Conservation (phyloP, 2,888 invertebrate genomes). For the Amitus sp. region DNA sequence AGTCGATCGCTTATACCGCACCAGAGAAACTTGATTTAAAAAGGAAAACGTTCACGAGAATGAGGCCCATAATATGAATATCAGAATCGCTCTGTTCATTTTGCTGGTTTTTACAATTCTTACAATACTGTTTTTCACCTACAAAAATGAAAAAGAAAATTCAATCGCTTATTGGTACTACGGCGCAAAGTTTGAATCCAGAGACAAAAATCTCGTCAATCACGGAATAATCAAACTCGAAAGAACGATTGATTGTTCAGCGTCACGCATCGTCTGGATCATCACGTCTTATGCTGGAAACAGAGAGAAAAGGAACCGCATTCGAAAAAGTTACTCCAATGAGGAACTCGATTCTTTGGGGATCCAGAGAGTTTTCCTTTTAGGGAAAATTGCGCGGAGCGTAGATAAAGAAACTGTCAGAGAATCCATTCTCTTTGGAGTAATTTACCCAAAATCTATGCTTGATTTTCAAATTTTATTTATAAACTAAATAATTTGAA, state of each 20-base stretch:
- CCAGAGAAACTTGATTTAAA: too few relatives aligned
- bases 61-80: background rate
- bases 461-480: too few relatives aligned
- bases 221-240: conserved; percentile 24
- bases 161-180: too few relatives aligned
- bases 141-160: background rate
- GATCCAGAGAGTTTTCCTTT: conserved; percentile 74
- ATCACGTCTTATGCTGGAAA: conserved; percentile 83
- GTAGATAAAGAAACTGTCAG: conserved; percentile 67
- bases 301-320: conserved; percentile 75
- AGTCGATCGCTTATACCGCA: too few relatives aligned
- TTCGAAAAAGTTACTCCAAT: conserved; percentile 74
- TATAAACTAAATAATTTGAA: too few relatives aligned
- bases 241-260: conserved; percentile 40
- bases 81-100: background rate
- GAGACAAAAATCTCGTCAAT: too few relatives aligned
- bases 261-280: conserved; percentile 62
- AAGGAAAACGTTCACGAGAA: too few relatives aligned
- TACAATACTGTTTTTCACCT: background rate
- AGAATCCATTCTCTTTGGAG: conserved; percentile 29
- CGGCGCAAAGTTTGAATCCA: too few relatives aligned
- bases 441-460: too few relatives aligned
- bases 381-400: conserved; percentile 68
- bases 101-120: background rate
- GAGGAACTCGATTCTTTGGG: conserved; percentile 71